These are phyloP conservation scores for Lacerta bilineata DNA, from an alignment of 2,797 vertebrate species.

Conservation along the genomic window DNA sequence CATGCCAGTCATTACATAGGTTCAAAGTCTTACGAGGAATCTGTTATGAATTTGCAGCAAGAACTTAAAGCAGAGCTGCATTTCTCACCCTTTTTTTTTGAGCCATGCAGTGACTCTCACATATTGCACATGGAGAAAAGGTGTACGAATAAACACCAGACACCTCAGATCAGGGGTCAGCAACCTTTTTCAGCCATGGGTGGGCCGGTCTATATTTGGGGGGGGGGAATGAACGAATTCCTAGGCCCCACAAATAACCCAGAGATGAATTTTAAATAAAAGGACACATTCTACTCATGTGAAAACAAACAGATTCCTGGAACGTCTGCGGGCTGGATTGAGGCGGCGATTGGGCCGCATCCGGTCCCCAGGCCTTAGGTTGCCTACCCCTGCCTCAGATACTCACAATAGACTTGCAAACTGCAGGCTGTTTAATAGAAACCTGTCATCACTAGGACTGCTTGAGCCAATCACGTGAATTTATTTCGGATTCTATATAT, in stretches of 20 bases:
- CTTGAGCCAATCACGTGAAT: not conserved
- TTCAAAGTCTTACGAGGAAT: not conserved
- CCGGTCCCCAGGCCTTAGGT: too few species aligned
- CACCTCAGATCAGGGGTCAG: not conserved
- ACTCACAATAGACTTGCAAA: not conserved
- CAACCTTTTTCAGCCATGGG: too few species aligned
- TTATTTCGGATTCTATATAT: not conserved
- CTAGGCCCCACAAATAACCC: too few species aligned
- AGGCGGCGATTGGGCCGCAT: too few species aligned
- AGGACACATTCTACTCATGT: too few species aligned
- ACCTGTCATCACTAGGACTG: not conserved
- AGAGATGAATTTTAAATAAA: too few species aligned
- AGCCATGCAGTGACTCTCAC: not conserved
- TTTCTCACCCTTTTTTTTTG: not conserved
- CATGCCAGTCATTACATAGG: not conserved
- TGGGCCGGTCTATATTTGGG: too few species aligned
- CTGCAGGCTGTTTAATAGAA: not conserved
- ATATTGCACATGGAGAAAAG: not conserved
- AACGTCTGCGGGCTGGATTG: too few species aligned
- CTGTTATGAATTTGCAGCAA: not conserved
- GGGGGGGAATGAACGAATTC: too few species aligned
- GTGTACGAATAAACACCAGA: not conserved
- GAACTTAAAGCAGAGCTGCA: not conserved
- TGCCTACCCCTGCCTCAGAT: too few species aligned
- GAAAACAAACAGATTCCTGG: too few species aligned